Base-by-base conservation (phyloP, 2,113 vertebrate genomes). In the Pedetes capensis region DNA sequence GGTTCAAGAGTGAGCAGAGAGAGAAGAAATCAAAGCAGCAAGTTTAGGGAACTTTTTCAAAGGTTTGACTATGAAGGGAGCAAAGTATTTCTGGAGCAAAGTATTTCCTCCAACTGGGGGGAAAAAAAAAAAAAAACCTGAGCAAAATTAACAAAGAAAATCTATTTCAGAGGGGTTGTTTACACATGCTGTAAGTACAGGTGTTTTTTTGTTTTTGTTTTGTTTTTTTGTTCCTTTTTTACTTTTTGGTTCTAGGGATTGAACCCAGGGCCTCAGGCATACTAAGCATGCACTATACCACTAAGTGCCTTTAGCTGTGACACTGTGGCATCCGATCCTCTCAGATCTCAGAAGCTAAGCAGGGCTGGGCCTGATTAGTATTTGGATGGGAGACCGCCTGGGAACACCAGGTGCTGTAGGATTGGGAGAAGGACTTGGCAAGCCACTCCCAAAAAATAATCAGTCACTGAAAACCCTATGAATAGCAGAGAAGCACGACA, bases 111-210 rank as follows among this genome's bases (percentile, higher is more conserved):
- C 16, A 49, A 80, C 2, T 63, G 59, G n/a, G n/a, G n/a, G n/a
- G n/a, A n/a, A n/a, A n/a, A n/a, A n/a, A n/a, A n/a, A 71, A 92
- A 74, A 23, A 63, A 12, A 83, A 22, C 76, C 27, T 69, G 22
- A 89, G 71, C 27, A 68, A 94, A 87, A 90, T 49, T 91, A 72
- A 72, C 53, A 76, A 4, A 87, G 11, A 87, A 63, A 86, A 89
- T 53, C 8, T 9, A 69, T 20, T 25, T 69, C 12, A 68, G 32
- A 42, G 6, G 22, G 13, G 11, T 11, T 93, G 17, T 10, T 49
- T 86, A 88, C 18, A 93, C 9, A 9, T 3, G 5, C 29, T 74
- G 16, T 49, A 51, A 75, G 37, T 49, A 79, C 29, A 86, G 47
- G 84, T 79, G 27, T 10, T 27, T 6, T 49, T n/a, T n/a, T n/a